Conservation (phyloP, 1,140 invertebrate genomes). For the Pinna nobilis region DNA sequence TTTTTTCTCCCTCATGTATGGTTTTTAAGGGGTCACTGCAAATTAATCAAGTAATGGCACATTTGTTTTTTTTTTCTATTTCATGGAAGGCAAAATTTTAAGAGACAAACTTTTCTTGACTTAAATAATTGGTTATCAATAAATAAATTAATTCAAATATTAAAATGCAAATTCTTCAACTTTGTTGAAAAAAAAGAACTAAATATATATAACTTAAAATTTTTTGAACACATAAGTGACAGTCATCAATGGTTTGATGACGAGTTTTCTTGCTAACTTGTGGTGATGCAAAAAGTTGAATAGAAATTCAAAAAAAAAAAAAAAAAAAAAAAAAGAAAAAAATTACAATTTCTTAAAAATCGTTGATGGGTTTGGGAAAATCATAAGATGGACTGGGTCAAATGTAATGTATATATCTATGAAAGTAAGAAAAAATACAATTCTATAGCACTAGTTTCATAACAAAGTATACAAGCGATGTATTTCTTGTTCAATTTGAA, state of each 20-base stretch:
- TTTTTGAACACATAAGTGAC: constrained; percentile 19
- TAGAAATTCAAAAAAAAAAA: too few relatives aligned
- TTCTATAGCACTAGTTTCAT: too few relatives aligned
- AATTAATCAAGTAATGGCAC: constrained; percentile 1
- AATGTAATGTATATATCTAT: constrained; percentile 6
- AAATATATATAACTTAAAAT: too few relatives aligned
- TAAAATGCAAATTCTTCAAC: constrained; percentile 7
- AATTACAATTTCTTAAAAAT: constrained; percentile 1
- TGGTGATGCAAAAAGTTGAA: too few relatives aligned
- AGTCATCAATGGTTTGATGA: constrained; percentile 8
- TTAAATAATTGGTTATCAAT: too few relatives aligned
- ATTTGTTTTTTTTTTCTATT: too few relatives aligned
- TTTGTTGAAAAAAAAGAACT: constrained; percentile 18
- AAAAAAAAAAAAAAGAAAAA: too few relatives aligned
- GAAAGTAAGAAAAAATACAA: too few relatives aligned
- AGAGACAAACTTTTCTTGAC: constrained; percentile 15
- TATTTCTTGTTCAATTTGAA: too few relatives aligned
- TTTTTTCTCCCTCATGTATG: neutral
- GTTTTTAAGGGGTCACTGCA: too few relatives aligned
- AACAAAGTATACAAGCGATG: too few relatives aligned
- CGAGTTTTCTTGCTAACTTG: constrained; percentile 1
- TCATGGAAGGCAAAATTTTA: constrained; percentile 15
- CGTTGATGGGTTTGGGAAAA: constrained; percentile 7
- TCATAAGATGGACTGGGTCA: constrained; percentile 6
- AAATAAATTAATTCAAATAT: constrained; percentile 20